phyloP scores from a whole-genome alignment of 2,888 invertebrate genomes.

The Liodrosophila aerea region DNA sequence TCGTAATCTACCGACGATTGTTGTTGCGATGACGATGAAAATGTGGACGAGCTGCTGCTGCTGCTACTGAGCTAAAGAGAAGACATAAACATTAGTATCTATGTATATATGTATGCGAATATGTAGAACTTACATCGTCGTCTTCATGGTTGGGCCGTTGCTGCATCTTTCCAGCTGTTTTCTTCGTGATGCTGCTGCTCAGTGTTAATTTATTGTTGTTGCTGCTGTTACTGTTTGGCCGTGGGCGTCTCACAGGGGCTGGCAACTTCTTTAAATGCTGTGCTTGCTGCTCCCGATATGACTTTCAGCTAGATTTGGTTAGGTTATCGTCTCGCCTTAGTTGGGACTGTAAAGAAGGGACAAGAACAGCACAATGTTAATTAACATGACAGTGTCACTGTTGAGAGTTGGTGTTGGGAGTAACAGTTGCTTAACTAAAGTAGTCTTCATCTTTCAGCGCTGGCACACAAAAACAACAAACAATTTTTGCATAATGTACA shows the following conservation, averaged over 20 bases:
- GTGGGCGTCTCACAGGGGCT: conserved; percentile 28
- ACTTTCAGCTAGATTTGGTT: conserved; percentile 83
- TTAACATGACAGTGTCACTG: conserved; percentile 8
- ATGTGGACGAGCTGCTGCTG: conserved; percentile 58
- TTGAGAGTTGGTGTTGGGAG: neutral
- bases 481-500: conserved; percentile 39
- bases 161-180: conserved; percentile 43
- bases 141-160: conserved; percentile 45
- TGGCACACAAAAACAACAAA: conserved; percentile 64
- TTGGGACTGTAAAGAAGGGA: conserved; percentile 75
- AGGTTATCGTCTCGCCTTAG: conserved; percentile 82
- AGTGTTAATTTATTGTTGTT: conserved; percentile 17
- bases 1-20: conserved; percentile 74
- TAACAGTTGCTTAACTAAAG: conserved; percentile 17
- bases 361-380: neutral
- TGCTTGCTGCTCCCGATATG: conserved; percentile 62
- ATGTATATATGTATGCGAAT: no score
- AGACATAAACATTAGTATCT: neutral
- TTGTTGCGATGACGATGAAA: conserved; percentile 64
- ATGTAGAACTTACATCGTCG: conserved; percentile 54
- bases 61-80: conserved; percentile 51
- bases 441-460: conserved; percentile 43
- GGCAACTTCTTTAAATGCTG: conserved; percentile 48
- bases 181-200: conserved; percentile 35
- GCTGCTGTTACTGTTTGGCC: conserved; percentile 13